phyloP scores from a whole-genome alignment of 1,140 invertebrate species.

The Aphelenchoides fujianensis region DNA sequence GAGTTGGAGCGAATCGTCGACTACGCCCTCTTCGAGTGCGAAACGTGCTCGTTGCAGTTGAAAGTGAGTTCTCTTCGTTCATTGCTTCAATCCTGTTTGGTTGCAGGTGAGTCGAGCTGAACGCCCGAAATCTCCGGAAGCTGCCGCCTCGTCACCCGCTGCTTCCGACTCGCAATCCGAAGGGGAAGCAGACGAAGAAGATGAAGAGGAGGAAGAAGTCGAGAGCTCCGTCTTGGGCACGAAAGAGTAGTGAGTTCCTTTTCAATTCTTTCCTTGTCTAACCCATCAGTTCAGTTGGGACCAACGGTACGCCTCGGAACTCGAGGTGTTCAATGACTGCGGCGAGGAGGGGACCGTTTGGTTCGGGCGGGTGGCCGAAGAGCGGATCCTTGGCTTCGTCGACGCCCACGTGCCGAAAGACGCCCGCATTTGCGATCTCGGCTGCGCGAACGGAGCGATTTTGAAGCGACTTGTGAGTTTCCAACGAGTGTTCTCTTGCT shows the following conservation, averaged over 20 bases:
- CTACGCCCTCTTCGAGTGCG: conserved; percentile 40
- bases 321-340: conserved; percentile 76
- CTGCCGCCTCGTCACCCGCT: too few species aligned
- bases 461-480: conserved; percentile 13
- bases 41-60: conserved; percentile 5
- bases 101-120: not conserved
- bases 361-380: conserved; percentile 78
- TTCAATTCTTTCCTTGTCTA: conserved; percentile 24
- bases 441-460: conserved; percentile 1
- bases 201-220: conserved; percentile 14
- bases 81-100: too few species aligned
- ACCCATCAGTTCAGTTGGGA: conserved; percentile 72
- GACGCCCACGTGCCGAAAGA: conserved; percentile 10
- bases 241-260: conserved; percentile 70
- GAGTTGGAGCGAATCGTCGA: conserved; percentile 28
- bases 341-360: conserved; percentile 81
- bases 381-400: conserved; percentile 68
- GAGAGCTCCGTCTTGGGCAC: conserved; percentile 74
- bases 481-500: not conserved
- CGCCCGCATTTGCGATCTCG: conserved; percentile 13
- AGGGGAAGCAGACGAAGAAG: too few species aligned
- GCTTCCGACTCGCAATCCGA: too few species aligned
- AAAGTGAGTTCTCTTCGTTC: conserved; percentile 11
- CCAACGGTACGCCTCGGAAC: conserved; percentile 74
- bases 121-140: too few species aligned